Base-by-base conservation (phyloP, 2,888 invertebrate species). In the Melikaiella ostensackeni region DNA sequence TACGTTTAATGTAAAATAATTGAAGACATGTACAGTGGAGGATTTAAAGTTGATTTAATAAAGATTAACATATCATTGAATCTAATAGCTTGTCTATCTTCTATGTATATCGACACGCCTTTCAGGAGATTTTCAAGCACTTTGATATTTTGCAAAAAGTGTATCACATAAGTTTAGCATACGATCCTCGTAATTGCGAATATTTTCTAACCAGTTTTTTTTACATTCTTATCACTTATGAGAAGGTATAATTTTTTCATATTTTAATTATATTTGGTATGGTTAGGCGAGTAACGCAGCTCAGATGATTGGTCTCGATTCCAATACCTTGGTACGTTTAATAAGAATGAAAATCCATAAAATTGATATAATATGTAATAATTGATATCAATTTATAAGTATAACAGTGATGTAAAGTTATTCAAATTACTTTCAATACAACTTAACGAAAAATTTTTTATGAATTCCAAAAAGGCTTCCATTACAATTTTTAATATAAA, bases 221-320 rank as follows among this genome's bases (percentile, higher is more conserved):
- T 62, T n/a, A 62, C 16, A 55, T 55, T 55, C 55, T 21, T 9
- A 55, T 21, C 9, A 21, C 9, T 21, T 21, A 21, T 55, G 21
- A 11, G 55, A 27, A 27, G 9, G 42, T 16, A 38, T 66, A 46
- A 46, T 30, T 46, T 70, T 57, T 27, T 24, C 2, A 27, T 11
- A 38, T 24, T 46, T 5, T 27, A 30, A 46, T 46, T 16, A 19
- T 27, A 16, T 42, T 27, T 42, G 27, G 42, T 27, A 70, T 70
- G 66, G 66, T 70, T 11, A 50, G 66, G 66, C 66, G 66, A 70
- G 66, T 70, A 70, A 70, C 66, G 66, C 66, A 70, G 70, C 70
- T 50, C 70, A 70, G 50, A 70, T 70, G 13, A 70, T 70, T 70
- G 46, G 70, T n/a, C 46, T 70, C n/a, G 33, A 70, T 70, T 70